A percentile compares a stretch with the other conserved stretches of the same genome.
Conservation (phyloP, 2,797 vertebrate species). For the Silurus lanzhouensis region DNA sequence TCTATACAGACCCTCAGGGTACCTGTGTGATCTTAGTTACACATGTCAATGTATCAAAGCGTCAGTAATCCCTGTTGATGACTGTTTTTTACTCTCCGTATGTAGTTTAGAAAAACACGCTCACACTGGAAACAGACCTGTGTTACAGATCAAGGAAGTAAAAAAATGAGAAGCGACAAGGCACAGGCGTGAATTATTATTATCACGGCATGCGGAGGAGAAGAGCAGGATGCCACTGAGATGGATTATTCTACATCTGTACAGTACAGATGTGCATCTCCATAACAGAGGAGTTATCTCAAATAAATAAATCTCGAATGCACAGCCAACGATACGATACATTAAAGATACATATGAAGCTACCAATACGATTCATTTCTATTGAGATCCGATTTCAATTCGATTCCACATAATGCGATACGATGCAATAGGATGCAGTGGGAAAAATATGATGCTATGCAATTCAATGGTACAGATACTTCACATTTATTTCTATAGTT, state of each 20-base stretch:
- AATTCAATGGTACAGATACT: too few species aligned
- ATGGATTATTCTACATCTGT: neutral
- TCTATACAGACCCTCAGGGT: neutral
- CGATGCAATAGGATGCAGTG: too few species aligned
- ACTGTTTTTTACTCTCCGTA: neutral
- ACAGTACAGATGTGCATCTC: neutral
- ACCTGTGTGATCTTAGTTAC: neutral
- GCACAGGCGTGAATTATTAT: neutral
- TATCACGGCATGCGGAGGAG: constrained; percentile 1
- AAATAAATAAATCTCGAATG: too few species aligned
- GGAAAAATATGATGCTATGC: too few species aligned
- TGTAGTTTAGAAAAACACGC: neutral
- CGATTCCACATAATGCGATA: too few species aligned
- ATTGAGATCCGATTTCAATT: too few species aligned
- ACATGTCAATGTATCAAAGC: neutral
- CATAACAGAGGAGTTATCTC: too few species aligned
- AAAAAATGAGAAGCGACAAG: neutral
- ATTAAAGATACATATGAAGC: too few species aligned
- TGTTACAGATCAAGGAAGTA: neutral
- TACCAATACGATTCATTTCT: too few species aligned
- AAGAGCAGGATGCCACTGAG: neutral
- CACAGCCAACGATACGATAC: too few species aligned
- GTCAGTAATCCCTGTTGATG: neutral
- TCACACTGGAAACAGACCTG: neutral
- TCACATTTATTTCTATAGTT: too few species aligned